Evolutionary conservation across 2,113 vertebrate species (phyloP), one percentile per base, ranked within the genome.

Genomic region (Heptranchias perlo): DNA sequence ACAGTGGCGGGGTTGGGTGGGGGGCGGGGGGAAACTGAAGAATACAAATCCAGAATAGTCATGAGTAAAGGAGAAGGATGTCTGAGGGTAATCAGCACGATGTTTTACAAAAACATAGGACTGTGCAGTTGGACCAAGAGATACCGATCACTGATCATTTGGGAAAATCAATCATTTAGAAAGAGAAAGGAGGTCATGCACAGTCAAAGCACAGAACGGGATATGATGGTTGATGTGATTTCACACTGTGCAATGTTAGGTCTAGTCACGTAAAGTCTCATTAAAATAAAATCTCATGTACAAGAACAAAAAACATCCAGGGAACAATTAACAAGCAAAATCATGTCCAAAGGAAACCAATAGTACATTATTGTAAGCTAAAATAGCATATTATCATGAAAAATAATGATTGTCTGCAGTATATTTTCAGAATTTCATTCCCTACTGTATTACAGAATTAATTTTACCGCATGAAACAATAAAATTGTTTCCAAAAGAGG

Each of bases 321-420:
- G 94, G 94, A 95, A 73, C 65, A 95, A 95, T 95, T 95, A 95
- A 54, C 64, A 35, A 94, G 64, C 62, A 69, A 94, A 94, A 65
- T 65, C 61, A n/a, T 73, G 44, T 73, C 39, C 44, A 52, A 52
- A 69, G 1, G 44, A 31, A 95, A 69, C 23, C 64, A 69, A 91
- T 10, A 49, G 13, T 13, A 49, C 47, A 52, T 47, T 49, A 95
- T 25, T 69, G 31, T 69, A 95, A 69, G 64, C 23, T 95, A 69
- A 69, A 52, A 95, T 67, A 52, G 65, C 23, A 49, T 25, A 67
- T 94, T 31, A 67, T 95, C 47, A 69, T 69, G 94, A 69, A 95
- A 95, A 95, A 65, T 94, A 62, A 39, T 93, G 54, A 64, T 58
- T 25, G 3, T 8, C 14, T 39, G n/a, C 62, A 25, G 39, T 65